Conservation (phyloP, 1,140 invertebrate species). For the Pentalonia nigronervosa region DNA sequence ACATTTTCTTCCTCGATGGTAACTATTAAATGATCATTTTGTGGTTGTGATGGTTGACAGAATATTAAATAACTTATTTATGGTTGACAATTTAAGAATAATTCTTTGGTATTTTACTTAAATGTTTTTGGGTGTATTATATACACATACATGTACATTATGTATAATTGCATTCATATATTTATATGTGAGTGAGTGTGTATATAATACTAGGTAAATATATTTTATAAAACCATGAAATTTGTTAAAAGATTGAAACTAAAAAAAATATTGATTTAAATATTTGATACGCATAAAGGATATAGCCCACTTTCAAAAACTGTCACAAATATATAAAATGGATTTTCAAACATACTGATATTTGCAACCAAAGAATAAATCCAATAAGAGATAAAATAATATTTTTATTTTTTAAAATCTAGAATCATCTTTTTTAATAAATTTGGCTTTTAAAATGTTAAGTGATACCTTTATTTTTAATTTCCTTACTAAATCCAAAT, state of each 20-base stretch:
- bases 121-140: background rate
- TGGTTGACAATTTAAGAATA: background rate
- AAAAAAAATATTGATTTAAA: background rate
- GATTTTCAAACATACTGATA: background rate
- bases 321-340: background rate
- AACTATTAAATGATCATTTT: background rate
- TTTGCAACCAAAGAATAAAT: background rate
- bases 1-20: background rate
- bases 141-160: no score
- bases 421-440: background rate
- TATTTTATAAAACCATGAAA: background rate
- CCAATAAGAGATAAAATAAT: background rate
- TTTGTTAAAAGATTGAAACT: background rate
- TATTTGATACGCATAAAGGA: background rate
- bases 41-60: background rate
- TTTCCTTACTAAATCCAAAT: background rate
- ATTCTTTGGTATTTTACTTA: background rate
- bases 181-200: background rate
- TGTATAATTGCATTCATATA: background rate
- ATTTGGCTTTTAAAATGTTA: background rate
- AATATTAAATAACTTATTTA: background rate
- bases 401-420: background rate
- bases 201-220: background rate
- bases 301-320: background rate
- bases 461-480: background rate